These are phyloP conservation scores for Alectoris magna DNA, from an alignment of 2,797 vertebrate genomes.

Conservation along the genomic window DNA sequence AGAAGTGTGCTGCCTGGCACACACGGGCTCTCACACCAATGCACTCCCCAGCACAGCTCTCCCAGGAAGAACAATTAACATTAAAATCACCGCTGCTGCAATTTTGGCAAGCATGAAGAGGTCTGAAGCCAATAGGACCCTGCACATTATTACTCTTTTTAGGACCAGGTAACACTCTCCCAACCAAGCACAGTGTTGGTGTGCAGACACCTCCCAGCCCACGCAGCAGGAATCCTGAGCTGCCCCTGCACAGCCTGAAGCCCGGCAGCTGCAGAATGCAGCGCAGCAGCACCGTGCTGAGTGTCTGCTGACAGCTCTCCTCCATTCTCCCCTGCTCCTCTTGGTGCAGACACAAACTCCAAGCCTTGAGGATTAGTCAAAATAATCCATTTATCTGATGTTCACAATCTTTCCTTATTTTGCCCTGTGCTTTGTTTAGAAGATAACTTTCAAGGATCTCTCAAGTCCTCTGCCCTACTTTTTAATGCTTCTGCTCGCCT, in stretches of 20 bases:
- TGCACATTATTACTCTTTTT: too few species aligned
- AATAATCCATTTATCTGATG: not conserved
- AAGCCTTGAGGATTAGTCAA: constrained; percentile 49
- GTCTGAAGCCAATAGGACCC: not conserved
- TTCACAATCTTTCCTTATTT: not conserved
- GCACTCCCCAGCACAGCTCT: not conserved
- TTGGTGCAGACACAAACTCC: not conserved
- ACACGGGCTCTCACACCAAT: accelerated
- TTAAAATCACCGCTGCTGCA: not conserved
- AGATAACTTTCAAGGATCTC: not conserved
- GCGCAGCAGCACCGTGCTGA: not conserved
- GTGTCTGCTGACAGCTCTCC: not conserved
- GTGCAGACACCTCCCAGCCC: not conserved
- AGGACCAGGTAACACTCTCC: too few species aligned
- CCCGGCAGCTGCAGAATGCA: not conserved
- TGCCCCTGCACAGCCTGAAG: not conserved
- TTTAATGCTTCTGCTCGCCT: not conserved
- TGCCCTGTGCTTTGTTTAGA: not conserved
- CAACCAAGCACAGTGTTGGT: too few species aligned
- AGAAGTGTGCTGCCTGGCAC: accelerated
- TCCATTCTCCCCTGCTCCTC: not conserved
- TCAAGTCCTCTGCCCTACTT: not conserved
- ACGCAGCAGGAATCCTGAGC: not conserved
- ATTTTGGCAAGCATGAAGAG: not conserved
- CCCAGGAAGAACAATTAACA: not conserved